Percentiles rank a stretch among this genome's conserved stretches.
Conservation (phyloP, 2,888 invertebrate genomes). For the Dryocosmus kuriphilus region DNA sequence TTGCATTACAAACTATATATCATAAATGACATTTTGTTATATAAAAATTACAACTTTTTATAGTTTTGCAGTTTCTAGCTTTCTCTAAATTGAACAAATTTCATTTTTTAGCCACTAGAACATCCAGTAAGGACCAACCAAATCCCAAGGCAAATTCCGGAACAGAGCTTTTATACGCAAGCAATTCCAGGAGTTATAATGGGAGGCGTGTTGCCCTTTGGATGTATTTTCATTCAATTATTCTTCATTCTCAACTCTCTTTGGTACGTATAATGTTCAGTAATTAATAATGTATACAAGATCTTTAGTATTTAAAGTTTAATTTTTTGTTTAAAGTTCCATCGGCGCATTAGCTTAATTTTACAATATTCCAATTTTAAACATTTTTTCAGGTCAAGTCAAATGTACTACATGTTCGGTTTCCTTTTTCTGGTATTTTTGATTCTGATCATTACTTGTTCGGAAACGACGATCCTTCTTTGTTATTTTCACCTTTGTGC, state of each 20-base stretch:
- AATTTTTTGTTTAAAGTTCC: no score
- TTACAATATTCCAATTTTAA: background rate
- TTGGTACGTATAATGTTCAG: conserved; percentile 83
- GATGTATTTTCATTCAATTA: conserved; percentile 98
- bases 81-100: background rate
- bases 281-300: no score
- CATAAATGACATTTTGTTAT: background rate
- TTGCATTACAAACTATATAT: no score
- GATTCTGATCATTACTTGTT: conserved; percentile 98
- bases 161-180: conserved; percentile 98
- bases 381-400: conserved; percentile 82
- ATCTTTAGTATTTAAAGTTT: conserved; percentile 32
- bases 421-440: conserved; percentile 98
- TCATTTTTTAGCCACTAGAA: conserved; percentile 87
- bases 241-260: conserved; percentile 99
- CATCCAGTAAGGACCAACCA: conserved; percentile 99
- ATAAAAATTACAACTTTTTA: background rate
- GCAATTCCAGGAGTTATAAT: conserved; percentile 97
- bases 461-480: conserved; percentile 98
- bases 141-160: conserved; percentile 98
- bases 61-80: background rate
- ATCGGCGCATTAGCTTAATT: no score
- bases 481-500: conserved; percentile 99
- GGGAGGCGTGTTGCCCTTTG: conserved; percentile 99
- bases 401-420: conserved; percentile 99